Percentiles rank a stretch among this genome's conserved stretches.
These are phyloP conservation scores for Muscicapa adusta DNA, from an alignment of 2,113 vertebrate genomes.

Conservation along the genomic window DNA sequence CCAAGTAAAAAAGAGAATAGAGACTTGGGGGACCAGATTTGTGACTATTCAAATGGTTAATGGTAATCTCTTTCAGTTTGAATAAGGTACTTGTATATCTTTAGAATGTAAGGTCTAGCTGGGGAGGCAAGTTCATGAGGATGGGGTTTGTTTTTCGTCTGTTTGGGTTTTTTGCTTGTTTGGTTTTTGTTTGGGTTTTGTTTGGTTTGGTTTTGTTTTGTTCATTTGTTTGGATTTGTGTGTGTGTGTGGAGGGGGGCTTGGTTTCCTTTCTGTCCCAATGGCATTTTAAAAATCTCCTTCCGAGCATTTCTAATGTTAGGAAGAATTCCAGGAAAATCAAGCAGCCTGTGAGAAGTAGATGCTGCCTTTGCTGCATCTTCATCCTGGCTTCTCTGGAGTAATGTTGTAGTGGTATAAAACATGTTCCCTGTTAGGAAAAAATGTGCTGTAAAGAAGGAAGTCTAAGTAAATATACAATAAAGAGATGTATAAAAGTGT, in stretches of 20 bases:
- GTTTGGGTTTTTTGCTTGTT: background rate
- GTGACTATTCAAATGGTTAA: background rate
- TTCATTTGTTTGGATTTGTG: background rate
- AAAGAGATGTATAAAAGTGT: slow-evolving; percentile 39
- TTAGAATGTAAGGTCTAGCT: background rate
- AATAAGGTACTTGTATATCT: background rate
- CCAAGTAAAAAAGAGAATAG: background rate
- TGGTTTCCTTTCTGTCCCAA: background rate
- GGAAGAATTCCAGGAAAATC: background rate
- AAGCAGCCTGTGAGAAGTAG: background rate
- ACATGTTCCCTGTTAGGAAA: background rate
- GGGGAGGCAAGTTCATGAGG: background rate
- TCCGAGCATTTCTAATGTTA: background rate
- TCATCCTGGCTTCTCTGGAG: slow-evolving; percentile 7
- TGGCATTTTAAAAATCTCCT: background rate
- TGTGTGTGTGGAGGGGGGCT: background rate
- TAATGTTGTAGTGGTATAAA: slow-evolving; percentile 12
- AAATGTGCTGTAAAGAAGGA: slow-evolving; percentile 6
- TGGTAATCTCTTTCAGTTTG: background rate
- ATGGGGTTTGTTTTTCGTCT: background rate
- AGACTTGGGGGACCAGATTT: background rate
- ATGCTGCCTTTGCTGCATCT: background rate
- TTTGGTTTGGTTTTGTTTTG: background rate
- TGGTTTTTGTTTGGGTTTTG: too few species aligned
- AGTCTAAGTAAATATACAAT: slow-evolving; percentile 48